These are phyloP conservation scores for Globia sparganii DNA, from an alignment of 2,888 invertebrate species.

Conservation along the genomic window DNA sequence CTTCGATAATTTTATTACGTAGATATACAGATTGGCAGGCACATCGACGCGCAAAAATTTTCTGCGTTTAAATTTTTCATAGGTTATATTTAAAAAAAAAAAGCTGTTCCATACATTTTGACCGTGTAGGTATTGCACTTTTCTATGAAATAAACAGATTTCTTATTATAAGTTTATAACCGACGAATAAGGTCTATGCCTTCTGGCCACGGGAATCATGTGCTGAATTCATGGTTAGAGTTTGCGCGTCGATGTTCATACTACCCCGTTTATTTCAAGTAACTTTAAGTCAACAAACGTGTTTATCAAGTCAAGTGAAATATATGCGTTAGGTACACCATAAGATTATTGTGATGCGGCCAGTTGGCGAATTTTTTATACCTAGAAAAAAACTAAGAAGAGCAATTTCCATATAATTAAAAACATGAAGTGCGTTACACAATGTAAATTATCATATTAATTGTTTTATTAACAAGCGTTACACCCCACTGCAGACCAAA, in stretches of 20 bases:
- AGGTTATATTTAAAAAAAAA: not conserved
- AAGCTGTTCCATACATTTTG: not conserved
- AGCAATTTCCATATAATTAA: slow-evolving; percentile 27
- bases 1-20: not conserved
- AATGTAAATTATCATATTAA: slow-evolving; percentile 82
- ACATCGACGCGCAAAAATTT: no score
- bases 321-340: not conserved
- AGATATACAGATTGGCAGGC: not conserved
- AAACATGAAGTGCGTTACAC: slow-evolving; percentile 51
- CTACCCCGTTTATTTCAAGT: not conserved
- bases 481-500: slow-evolving; percentile 61
- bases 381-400: slow-evolving; percentile 5
- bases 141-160: not conserved
- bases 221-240: no score
- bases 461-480: slow-evolving; percentile 78
- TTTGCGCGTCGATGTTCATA: no score
- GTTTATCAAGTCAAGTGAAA: slow-evolving; percentile 6
- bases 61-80: not conserved
- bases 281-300: not conserved
- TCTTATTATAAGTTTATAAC: no score
- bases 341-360: not conserved
- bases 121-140: not conserved
- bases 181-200: no score
- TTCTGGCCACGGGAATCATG: no score
- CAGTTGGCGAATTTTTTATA: not conserved